Base-by-base conservation (phyloP, 2,113 vertebrate species). In the Manacus vitellinus region DNA sequence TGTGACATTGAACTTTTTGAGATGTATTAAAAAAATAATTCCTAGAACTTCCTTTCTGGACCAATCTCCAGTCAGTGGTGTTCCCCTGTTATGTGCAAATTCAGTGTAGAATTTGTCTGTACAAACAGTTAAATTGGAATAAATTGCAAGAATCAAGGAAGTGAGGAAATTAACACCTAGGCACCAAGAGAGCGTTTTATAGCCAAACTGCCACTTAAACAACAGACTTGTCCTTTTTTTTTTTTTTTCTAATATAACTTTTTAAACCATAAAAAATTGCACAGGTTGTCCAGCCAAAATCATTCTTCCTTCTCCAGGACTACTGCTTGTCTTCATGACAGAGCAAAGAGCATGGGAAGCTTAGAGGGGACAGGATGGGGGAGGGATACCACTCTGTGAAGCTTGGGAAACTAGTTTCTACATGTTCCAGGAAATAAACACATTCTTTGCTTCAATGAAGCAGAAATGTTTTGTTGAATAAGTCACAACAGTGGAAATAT, bases 401-500 rank as follows among this genome's bases (percentile, higher is more conserved):
- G 63, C 85, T 94, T 91, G 86, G 80, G 86, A 97, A 96, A 81
- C 89, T 46, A 81, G 83, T 61, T 39, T 61, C 61, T 81, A 30
- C 80, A 49, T 39, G 89, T 92, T 94, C 52, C 76, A 89, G 89
- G 94, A 96, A 96, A 93, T 81, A 95, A 95, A 85, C 1, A 35
- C 93, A 68, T 96, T 89, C 81, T 95, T 91, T 95, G 83, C 86
- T 95, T 91, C 91, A 94, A 2, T 95, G 96, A 82, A 95, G 94
- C 95, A 94, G 94, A 95, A 92, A 85, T 72, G 84, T 89, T 94
- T 70, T 81, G 39, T 87, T 77, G 56, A 84, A 9, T 72, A 91
- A 95, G 73, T 84, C 65, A 41, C 79, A 84, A 73, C 31, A 74
- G 73, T 83, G 59, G 89, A 89, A 88, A 52, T 92, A 74, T 35